Evolutionary conservation across 2,888 invertebrate genomes (phyloP), one percentile per base, ranked within the genome.

Genomic region (Pyrochroa serraticornis): DNA sequence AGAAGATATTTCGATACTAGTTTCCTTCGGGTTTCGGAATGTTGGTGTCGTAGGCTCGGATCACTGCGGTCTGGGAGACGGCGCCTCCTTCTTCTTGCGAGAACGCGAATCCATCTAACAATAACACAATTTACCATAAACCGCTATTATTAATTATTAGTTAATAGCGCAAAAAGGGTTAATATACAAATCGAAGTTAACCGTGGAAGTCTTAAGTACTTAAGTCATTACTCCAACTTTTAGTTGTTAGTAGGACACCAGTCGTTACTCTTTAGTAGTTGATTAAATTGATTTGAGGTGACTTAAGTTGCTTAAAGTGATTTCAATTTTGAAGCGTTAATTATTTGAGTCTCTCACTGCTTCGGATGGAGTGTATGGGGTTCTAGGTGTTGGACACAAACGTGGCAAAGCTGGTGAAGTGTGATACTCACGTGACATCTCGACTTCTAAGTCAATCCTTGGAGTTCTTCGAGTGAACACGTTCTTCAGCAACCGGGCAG

Each of bases 51-150:
- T 97, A 97, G 48, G 93, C 93, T 77, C 97, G 89, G 79, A 98
- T 96, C 77, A 97, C 89, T 76, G 93, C 94, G 67, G 95, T 91
- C 83, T 97, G 93, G 47, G 94, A 90, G 64, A 98, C 93, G 72
- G 90, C 92, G 67, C 96, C 97, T 76, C 95, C 93, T 83, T 99
- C 98, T 82, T 98, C 98, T 89, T 98, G 98, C 39, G 97, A 98
- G 84, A 99, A 99, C 68, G 98, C 97, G 84, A 92, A 97, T 65
- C 97, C 97, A 89, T 96, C 96, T 97, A 62, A 50, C 45, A 69
- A 65, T 62, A 70, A 60, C 10, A 39, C 14, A 7, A 46, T 57
- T 39, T 34, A 46, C 12, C 12, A 9, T 6, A 43, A n/a, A 6
- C 10, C 7, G 7, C n/a, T n/a, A 32, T 32, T 5, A 22, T 2